phyloP scores from a whole-genome alignment of 37 sponge, comb jelly and placozoan species.

The Diacarnus erythraeanus region DNA sequence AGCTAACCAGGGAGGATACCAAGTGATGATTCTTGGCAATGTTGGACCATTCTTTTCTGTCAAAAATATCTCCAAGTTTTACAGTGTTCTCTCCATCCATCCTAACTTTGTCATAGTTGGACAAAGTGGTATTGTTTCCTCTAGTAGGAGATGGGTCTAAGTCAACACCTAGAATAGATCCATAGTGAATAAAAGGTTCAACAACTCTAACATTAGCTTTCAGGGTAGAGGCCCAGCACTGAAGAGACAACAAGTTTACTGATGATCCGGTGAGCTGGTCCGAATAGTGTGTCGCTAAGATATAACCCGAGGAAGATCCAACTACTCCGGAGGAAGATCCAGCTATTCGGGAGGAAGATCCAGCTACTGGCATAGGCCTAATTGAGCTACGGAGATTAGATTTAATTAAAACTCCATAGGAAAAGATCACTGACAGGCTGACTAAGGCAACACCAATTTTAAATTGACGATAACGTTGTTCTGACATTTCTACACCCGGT shows the following conservation, averaged over 20 bases:
- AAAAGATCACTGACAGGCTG: too few relatives aligned
- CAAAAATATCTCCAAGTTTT: not conserved
- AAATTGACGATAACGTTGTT: too few relatives aligned
- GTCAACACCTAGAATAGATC: not conserved
- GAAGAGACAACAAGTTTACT: not conserved
- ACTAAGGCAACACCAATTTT: too few relatives aligned
- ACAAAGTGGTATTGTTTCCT: too few relatives aligned
- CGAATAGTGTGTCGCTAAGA: not conserved
- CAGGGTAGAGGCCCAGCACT: not conserved
- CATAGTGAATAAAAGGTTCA: not conserved
- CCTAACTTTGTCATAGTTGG: not conserved
- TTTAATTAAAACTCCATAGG: too few relatives aligned
- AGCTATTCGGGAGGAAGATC: too few relatives aligned
- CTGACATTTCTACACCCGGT: too few relatives aligned
- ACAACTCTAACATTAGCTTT: not conserved
- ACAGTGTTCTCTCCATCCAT: not conserved
- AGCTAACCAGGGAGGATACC: not conserved
- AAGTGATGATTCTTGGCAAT: not conserved
- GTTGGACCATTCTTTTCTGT: not conserved
- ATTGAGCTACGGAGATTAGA: too few relatives aligned
- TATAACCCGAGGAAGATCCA: not conserved
- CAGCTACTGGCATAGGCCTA: too few relatives aligned
- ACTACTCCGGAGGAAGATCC: not conserved
- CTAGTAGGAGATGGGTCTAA: not conserved
- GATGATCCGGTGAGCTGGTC: not conserved